Evolutionary conservation across 1,140 invertebrate species (phyloP).

Genomic region (Dendrolimus kikuchii): DNA sequence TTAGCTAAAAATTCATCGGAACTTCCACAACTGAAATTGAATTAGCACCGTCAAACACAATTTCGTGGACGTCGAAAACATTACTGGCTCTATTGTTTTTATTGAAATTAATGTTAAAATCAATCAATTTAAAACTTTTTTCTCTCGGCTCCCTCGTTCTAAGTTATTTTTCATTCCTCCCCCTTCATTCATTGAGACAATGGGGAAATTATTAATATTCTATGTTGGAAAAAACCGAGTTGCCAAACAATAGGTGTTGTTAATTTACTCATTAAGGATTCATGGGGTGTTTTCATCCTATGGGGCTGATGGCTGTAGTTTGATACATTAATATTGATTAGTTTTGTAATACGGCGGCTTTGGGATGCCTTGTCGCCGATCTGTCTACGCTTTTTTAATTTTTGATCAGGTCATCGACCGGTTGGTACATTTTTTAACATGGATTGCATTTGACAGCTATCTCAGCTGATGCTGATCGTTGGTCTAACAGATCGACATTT

Average conservation of each 20-base stretch:
- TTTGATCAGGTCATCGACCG: too few relatives aligned
- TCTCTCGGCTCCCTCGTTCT: constrained; percentile 45
- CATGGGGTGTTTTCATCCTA: constrained; percentile 36
- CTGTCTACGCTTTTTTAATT: too few relatives aligned
- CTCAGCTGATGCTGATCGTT: too few relatives aligned
- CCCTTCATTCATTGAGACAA: constrained; percentile 31
- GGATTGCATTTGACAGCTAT: too few relatives aligned
- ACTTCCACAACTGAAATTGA: background rate
- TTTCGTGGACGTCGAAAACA: too few relatives aligned
- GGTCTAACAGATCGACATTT: too few relatives aligned
- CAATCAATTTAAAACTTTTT: constrained; percentile 55
- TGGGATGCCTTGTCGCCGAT: too few relatives aligned
- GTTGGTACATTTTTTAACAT: too few relatives aligned
- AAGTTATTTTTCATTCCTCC: constrained; percentile 33
- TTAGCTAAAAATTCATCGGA: too few relatives aligned
- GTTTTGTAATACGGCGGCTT: too few relatives aligned
- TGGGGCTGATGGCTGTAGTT: constrained; percentile 1
- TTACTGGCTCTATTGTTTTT: constrained; percentile 37
- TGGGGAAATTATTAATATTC: constrained; percentile 64
- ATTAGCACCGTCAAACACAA: background rate
- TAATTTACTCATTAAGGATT: constrained; percentile 69
- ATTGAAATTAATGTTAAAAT: constrained; percentile 65
- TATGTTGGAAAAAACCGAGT: constrained; percentile 53
- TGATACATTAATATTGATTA: too few relatives aligned
- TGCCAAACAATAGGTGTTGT: constrained; percentile 66